A percentile compares a stretch with the other conserved stretches of the same genome.
Conservation (phyloP, 1,140 invertebrate genomes). For the Ruditapes philippinarum region DNA sequence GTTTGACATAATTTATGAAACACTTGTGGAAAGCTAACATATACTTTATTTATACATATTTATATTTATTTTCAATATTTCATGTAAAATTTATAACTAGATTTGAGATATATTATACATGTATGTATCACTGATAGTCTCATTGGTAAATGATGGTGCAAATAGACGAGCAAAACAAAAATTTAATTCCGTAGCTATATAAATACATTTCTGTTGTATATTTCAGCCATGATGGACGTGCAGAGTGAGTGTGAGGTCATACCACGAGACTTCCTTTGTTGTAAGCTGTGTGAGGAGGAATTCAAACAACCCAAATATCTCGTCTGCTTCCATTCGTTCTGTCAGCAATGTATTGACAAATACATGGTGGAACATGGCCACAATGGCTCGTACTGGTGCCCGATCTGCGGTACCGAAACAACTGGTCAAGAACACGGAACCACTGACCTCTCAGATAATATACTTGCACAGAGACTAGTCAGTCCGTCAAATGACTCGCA, state of each 20-base stretch:
- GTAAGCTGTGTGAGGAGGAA: conserved; percentile 83
- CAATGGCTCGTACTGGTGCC: conserved; percentile 75
- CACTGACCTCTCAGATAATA: conserved; percentile 73
- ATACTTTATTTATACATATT: no score
- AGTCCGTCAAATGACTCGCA: conserved; percentile 64
- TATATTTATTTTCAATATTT: no score
- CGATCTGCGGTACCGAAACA: conserved; percentile 78
- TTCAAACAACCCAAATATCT: conserved; percentile 91
- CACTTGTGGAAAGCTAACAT: no score
- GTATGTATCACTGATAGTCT: no score
- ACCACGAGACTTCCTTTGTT: conserved; percentile 80
- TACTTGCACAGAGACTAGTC: conserved; percentile 77
- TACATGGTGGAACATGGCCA: conserved; percentile 68
- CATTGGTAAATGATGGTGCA: no score
- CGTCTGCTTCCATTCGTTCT: conserved; percentile 97
- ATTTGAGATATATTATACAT: no score
- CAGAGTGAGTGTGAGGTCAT: conserved; percentile 78
- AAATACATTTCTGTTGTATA: background rate
- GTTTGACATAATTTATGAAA: no score
- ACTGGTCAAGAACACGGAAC: conserved; percentile 36
- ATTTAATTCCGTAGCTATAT: no score
- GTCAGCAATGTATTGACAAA: conserved; percentile 92
- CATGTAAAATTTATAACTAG: no score
- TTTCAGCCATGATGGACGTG: conserved; percentile 78
- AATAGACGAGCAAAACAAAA: no score